Evolutionary conservation across 2,888 invertebrate genomes (phyloP), one percentile per base, ranked within the genome.

Genomic region (Drosophila ustulata): DNA sequence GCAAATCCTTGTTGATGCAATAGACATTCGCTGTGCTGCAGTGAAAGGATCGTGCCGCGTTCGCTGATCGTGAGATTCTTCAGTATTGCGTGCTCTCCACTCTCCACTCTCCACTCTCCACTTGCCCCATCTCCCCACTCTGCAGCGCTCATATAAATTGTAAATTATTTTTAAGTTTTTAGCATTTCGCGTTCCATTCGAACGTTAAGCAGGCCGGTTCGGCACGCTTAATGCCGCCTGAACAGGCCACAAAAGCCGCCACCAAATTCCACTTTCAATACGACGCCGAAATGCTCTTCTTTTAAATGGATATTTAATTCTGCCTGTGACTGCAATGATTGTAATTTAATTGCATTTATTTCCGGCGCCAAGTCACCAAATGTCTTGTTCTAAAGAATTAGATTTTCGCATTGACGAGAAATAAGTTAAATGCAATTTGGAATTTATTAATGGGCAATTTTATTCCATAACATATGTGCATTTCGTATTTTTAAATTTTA

Each of bases 1-100:
- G 25, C 45, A 25, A 65, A 75, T 71, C 26, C 30, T 30, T 82
- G 87, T 82, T 87, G 76, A 71, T 79, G 88, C 87, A 82, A 82
- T 84, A 82, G 41, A 75, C 70, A 79, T 82, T 82, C 49, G 83
- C 49, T 62, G 25, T 71, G 71, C 28, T 26, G 6, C 34, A 39
- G 39, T 39, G 13, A 39, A 39, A 39, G 45, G 9, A 45, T 45
- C 45, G 45, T 32, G 37, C 2, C 37, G 11, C 3, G 18, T 18
- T 37, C 11, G 7, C 26, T 9, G 55, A 28, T 25, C 32, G 7
- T 18, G 23, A 53, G 41, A 41, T 50, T 49, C 49, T 58, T 30
- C 4, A 43, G 13, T 28, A 11, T 26, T 7, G 45, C 18, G 7
- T 37, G 7, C 34, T 18, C 8, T 8, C 28, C 18, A 9, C 32